Evolutionary conservation across 2,888 invertebrate genomes (phyloP), one percentile per base, ranked within the genome.

Genomic region (Eupelmus urozonus): DNA sequence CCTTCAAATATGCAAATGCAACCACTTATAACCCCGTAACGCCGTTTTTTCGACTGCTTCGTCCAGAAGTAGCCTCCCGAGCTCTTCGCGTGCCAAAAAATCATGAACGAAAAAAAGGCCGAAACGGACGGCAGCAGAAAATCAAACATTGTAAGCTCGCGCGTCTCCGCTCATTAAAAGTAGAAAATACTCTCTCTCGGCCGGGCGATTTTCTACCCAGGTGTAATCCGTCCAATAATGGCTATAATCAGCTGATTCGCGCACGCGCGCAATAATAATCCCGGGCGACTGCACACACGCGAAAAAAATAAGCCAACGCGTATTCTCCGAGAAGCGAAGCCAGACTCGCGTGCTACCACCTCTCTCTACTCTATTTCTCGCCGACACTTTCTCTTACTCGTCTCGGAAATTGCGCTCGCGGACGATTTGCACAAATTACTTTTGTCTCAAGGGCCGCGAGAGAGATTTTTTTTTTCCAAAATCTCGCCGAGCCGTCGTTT

Each of bases 391-490:
- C 70, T 69, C 60, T 67, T 69, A 69, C 76, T 57, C 29, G 20
- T 25, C 40, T 20, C 71, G 27, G 57, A 73, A 78, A 63, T 77
- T 77, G 53, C 73, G 45, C 45, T n/a, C 57, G 51, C 59, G 67
- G 67, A 55, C 73, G 69, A 76, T 79, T 79, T 76, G 76, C 72
- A 79, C 79, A 79, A 76, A 76, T 79, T 79, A 79, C 79, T 67
- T 75, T 79, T 79, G 79, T 76, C 76, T 76, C 79, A 79, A 67
- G 66, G 65, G 27, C 60, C 49, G 27, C 51, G 27, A 9, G 40
- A 1, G 25, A 25, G 16, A 29, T 42, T n/a, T 42, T 27, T 20
- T 42, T 34, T 65, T 23, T 53, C 23, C 45, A 42, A 67, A 62
- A 62, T 75, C 69, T 69, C 20, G 67, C 29, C 42, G 40, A 16